A percentile compares a stretch with the other conserved stretches of the same genome.
Evolutionary conservation across 2,888 invertebrate genomes (phyloP).

Genomic region (Ryuthela nishihirai): DNA sequence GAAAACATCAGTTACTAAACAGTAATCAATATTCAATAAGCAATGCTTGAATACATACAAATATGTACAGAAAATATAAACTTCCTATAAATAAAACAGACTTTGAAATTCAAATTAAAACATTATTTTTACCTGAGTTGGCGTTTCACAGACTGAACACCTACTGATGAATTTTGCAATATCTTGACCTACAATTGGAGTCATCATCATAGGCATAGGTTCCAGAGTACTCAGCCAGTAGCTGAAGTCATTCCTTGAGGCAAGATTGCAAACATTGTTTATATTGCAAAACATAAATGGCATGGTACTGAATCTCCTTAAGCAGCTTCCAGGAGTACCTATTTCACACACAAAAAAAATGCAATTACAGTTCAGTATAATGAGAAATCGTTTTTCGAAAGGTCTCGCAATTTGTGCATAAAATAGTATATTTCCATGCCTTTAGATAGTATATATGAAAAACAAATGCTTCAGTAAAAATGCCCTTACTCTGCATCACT

Average conservation of each 20-base stretch:
- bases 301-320: slow-evolving; percentile 91
- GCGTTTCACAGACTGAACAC: slow-evolving; percentile 93
- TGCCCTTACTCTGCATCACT: no score
- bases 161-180: slow-evolving; percentile 84
- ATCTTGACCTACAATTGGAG: slow-evolving; percentile 78
- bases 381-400: no score
- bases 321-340: slow-evolving; percentile 87
- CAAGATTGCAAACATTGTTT: slow-evolving; percentile 93
- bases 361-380: no score
- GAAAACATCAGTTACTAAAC: neutral
- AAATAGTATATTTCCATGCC: no score
- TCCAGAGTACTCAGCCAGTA: slow-evolving; percentile 93
- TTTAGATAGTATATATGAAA: no score
- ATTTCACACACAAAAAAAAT: no score
- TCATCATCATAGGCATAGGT: slow-evolving; percentile 94
- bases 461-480: no score
- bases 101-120: no score
- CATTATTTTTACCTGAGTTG: slow-evolving; percentile 68
- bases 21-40: neutral
- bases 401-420: no score
- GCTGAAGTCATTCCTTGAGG: slow-evolving; percentile 90
- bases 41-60: neutral
- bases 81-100: no score
- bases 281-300: slow-evolving; percentile 94
- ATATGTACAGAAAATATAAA: no score